Evolutionary conservation across 30 jellyfish, hydroid and myxozoan genomes (phyloP).

Genomic region (Catostylus mosaicus): DNA sequence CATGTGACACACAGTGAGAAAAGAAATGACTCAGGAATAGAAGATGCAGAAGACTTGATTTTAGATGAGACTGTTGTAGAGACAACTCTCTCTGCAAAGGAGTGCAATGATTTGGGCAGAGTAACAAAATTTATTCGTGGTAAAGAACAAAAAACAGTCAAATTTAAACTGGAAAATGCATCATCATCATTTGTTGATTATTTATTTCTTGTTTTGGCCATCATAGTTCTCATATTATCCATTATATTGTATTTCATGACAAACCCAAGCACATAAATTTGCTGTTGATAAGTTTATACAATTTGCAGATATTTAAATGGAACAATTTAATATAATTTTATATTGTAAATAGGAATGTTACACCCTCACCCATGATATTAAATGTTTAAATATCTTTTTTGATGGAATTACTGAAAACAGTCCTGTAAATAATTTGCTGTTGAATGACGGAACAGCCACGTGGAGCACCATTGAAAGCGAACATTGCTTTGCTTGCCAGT

Average conservation of each 20-base stretch:
- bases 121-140: constrained; percentile 40
- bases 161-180: constrained; percentile 33
- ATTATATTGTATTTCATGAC: constrained; percentile 4
- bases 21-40: constrained; percentile 94
- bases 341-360: no score
- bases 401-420: no score
- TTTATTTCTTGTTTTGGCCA: constrained; percentile 39
- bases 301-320: no score
- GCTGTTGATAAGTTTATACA: no score
- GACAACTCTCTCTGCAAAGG: constrained; percentile 70
- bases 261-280: no score
- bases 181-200: neutral
- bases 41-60: constrained; percentile 76
- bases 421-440: no score
- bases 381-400: no score
- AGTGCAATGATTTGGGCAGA: constrained; percentile 67
- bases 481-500: no score
- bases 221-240: constrained; percentile 8
- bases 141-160: constrained; percentile 67
- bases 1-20: constrained; percentile 29
- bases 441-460: no score
- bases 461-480: no score
- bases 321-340: no score
- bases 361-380: no score
- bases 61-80: constrained; percentile 53